Base-by-base conservation (phyloP, 2,797 vertebrate genomes). In the Lutjanus argentimaculatus region DNA sequence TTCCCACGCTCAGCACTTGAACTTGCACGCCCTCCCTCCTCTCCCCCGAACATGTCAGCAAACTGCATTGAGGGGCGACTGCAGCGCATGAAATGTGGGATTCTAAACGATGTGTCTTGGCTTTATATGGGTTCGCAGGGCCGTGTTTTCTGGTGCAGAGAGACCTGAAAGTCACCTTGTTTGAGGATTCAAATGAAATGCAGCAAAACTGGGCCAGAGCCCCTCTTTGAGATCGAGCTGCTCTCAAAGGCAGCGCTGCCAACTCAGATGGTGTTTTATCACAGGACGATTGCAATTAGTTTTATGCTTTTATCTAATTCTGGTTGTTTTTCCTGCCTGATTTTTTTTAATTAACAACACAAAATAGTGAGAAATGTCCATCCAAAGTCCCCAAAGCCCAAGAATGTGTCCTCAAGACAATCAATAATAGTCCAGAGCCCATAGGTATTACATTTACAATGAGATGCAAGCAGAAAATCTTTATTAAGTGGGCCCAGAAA, bases 1-100 rank as follows among this genome's bases (percentile, higher is more conserved):
- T 94, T 93, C 92, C 91, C 93, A 94, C 93, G 89, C 91, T 92
- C 90, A 21, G 86, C 80, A 80, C 89, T 86, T 92, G 88, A 93
- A 93, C 91, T 85, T 78, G 78, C 82, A 82, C 63, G 51, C 75
- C 88, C 76, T 71, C 52, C 82, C 77, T 75, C 78, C 71, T 40
- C 79, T 67, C 59, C 55, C 43, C 69, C 43, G 5, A 73, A 56
- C 72, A 74, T 79, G 88, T 86, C 86, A 77, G 87, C 80, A 77
- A 79, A 78, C 83, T 82, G 16, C 69, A 78, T 51, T 30, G 77
- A 79, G 79, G 80, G 89, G 59, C 17, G 79, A 86, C 66, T 12
- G 78, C 73, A 3, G 77, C n/a, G 51, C 76, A 64, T 84, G 72
- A 88, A 85, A 90, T 72, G 74, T 14, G 58, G 55, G 75, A 62